These are phyloP conservation scores for Salminus brasiliensis DNA, from an alignment of 2,113 vertebrate species.

Conservation along the genomic window DNA sequence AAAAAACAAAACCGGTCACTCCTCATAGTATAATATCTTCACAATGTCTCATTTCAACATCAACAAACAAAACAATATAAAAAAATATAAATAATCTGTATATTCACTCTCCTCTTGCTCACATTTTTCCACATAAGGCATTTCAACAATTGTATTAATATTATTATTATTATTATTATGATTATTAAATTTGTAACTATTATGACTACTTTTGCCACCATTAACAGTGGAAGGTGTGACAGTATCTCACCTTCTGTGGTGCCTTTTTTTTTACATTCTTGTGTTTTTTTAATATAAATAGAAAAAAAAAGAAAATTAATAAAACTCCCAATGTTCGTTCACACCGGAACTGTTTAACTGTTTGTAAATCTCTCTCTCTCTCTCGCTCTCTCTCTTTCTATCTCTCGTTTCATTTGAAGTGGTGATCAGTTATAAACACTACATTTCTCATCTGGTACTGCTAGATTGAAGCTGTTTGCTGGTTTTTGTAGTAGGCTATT, in stretches of 20 bases:
- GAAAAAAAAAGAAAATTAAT: not conserved
- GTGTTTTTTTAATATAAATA: not conserved
- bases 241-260: conserved; percentile 26
- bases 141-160: not conserved
- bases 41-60: conserved; percentile 2
- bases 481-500: conserved; percentile 66
- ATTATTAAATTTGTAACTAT: not conserved
- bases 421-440: conserved; percentile 51
- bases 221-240: not conserved
- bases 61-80: not conserved
- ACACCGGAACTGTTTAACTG: conserved; percentile 2
- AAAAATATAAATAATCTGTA: not conserved
- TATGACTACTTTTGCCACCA: conserved; percentile 8
- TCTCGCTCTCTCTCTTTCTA: not conserved
- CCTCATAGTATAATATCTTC: not conserved
- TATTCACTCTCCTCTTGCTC: not conserved
- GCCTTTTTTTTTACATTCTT: not conserved
- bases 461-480: conserved; percentile 22
- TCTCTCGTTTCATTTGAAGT: conserved; percentile 57
- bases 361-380: not conserved
- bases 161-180: not conserved
- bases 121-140: not conserved
- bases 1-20: not conserved
- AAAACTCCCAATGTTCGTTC: not conserved
- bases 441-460: conserved; percentile 26